Percentiles rank a stretch among this genome's conserved stretches.
Evolutionary conservation across 2,113 vertebrate species (phyloP).

Genomic region (Lasiurus cinereus): DNA sequence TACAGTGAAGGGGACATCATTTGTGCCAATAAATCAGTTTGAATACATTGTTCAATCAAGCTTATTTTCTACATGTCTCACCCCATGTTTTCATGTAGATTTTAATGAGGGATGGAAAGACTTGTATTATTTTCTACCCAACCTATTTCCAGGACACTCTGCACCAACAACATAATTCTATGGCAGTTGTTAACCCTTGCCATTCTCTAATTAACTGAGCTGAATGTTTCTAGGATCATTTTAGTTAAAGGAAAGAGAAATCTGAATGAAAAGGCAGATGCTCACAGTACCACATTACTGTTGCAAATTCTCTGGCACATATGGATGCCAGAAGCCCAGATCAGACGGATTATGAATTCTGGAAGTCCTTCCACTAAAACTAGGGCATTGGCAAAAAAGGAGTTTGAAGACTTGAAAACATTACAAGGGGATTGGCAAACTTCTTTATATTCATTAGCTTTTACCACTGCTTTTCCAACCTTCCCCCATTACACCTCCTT

Average conservation of each 20-base stretch:
- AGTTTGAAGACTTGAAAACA: background rate
- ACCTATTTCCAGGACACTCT: background rate
- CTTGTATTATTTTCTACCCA: constrained; percentile 22
- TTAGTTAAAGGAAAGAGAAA: background rate
- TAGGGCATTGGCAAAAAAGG: background rate
- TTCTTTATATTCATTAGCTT: background rate
- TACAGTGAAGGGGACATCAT: background rate
- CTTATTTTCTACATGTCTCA: constrained; percentile 50
- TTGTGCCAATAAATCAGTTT: constrained; percentile 25
- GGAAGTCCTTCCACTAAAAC: background rate
- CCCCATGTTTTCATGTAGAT: constrained; percentile 54
- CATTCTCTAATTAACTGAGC: constrained; percentile 23
- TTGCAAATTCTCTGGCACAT: background rate
- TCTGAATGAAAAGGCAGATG: constrained; percentile 30
- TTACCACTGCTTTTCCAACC: constrained; percentile 6
- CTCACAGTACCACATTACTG: background rate
- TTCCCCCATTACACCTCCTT: background rate
- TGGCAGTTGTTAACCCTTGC: constrained; percentile 11
- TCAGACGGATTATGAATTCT: background rate
- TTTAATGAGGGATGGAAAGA: constrained; percentile 60
- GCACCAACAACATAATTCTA: background rate
- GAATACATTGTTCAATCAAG: background rate
- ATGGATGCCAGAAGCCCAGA: background rate
- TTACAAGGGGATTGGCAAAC: background rate
- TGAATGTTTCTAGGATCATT: background rate